phyloP scores from a whole-genome alignment of 2,113 vertebrate genomes.

The Serinus canaria region DNA sequence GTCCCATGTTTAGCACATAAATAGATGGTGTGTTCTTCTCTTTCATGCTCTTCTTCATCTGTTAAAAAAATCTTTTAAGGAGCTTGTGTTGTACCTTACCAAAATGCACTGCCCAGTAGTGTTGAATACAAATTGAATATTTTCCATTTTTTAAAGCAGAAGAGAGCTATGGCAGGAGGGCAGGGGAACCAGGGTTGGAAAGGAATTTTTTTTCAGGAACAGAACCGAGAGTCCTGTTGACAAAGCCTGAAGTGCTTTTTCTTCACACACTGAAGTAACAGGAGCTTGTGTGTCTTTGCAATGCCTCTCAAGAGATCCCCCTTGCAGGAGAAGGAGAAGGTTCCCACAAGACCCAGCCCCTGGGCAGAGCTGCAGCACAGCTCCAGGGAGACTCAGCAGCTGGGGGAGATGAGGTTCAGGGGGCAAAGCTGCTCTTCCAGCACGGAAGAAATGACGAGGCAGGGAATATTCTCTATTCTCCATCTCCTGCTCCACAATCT shows the following conservation, averaged over 20 bases:
- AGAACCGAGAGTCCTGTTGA: neutral
- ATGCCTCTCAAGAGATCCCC: neutral
- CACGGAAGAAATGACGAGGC: neutral
- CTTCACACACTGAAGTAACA: fast-evolving
- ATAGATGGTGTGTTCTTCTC: neutral
- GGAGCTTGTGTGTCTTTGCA: neutral
- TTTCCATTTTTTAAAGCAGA: neutral
- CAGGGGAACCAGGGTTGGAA: neutral
- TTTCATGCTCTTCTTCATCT: neutral
- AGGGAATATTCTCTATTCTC: neutral
- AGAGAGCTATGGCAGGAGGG: neutral
- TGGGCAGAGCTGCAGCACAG: neutral
- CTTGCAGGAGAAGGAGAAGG: neutral
- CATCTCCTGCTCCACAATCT: neutral
- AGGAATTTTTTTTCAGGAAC: neutral
- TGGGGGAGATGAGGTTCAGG: neutral
- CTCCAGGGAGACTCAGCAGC: neutral
- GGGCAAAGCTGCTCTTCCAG: neutral
- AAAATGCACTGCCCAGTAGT: neutral
- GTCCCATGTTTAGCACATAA: fast-evolving
- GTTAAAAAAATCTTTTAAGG: neutral
- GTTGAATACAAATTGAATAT: neutral
- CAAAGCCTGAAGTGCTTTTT: neutral
- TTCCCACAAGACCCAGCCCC: neutral
- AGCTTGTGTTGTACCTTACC: neutral